Evolutionary conservation across 2,888 invertebrate species (phyloP).

Genomic region (Patella caerulea): DNA sequence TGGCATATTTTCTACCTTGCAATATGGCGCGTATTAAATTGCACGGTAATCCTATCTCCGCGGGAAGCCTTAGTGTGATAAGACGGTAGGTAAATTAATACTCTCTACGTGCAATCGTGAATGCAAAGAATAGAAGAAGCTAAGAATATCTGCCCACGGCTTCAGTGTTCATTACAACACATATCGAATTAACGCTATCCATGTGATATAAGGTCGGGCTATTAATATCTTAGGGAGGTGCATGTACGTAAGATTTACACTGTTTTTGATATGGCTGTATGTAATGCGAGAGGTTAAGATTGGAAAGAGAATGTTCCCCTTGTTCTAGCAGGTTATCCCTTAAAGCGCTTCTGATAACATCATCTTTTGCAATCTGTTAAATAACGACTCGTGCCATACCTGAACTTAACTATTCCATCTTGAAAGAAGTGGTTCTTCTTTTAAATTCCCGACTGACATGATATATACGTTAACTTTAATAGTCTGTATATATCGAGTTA

Average conservation of each 20-base stretch:
- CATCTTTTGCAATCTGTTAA: too few species aligned
- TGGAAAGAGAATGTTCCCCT: too few species aligned
- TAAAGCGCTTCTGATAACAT: too few species aligned
- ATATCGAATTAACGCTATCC: constrained; percentile 6
- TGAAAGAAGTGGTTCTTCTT: too few species aligned
- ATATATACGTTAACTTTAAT: too few species aligned
- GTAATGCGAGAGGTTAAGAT: too few species aligned
- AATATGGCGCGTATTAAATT: constrained; percentile 10
- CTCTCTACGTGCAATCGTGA: constrained; percentile 20
- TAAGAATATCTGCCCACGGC: constrained; percentile 15
- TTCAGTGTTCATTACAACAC: constrained; percentile 2
- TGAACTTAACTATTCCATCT: too few species aligned
- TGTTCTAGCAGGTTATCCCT: too few species aligned
- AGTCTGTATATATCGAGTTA: too few species aligned
- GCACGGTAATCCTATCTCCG: constrained; percentile 17
- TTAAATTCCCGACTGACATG: too few species aligned
- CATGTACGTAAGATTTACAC: not conserved
- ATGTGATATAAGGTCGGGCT: constrained; percentile 4
- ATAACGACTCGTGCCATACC: too few species aligned
- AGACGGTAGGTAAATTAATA: constrained; percentile 15
- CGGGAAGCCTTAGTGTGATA: constrained; percentile 22
- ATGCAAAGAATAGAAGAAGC: constrained; percentile 23
- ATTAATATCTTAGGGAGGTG: constrained; percentile 11
- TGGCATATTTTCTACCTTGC: constrained; percentile 19
- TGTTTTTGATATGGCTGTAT: too few species aligned